Evolutionary conservation across 2,797 vertebrate genomes (phyloP).

Genomic region (Percopsis omiscomaycus): DNA sequence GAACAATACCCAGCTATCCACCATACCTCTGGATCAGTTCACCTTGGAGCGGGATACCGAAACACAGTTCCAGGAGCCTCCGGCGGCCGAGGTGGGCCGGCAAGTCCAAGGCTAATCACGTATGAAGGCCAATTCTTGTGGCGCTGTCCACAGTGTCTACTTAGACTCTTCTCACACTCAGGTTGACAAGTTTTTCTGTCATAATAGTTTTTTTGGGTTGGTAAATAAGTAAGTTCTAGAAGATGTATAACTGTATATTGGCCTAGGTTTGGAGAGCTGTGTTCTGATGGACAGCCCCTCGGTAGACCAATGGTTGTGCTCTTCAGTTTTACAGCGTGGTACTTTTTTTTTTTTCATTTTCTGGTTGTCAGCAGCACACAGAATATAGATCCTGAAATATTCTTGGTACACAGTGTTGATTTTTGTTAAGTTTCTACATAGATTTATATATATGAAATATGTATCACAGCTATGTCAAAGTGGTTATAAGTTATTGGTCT

Average conservation of each 20-base stretch:
- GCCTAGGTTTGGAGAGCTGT: constrained; percentile 48
- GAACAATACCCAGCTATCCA: constrained; percentile 81
- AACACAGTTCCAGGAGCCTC: constrained; percentile 64
- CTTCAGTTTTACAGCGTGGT: constrained; percentile 40
- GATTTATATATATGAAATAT: constrained; percentile 47
- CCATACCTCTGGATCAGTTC: constrained; percentile 83
- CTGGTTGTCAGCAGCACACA: constrained; percentile 67
- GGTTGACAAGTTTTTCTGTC: constrained; percentile 81
- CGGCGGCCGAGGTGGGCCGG: constrained; percentile 38
- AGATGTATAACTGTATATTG: constrained; percentile 44
- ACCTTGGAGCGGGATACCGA: constrained; percentile 75
- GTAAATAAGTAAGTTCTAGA: constrained; percentile 61
- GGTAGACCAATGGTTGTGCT: constrained; percentile 44
- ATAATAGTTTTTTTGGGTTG: constrained; percentile 65
- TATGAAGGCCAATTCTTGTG: constrained; percentile 66
- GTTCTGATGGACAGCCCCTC: constrained; percentile 31
- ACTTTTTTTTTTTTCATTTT: constrained; percentile 57
- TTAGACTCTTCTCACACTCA: constrained; percentile 86
- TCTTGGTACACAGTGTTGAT: constrained; percentile 62
- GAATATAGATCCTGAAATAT: constrained; percentile 64
- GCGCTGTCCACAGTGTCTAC: constrained; percentile 61
- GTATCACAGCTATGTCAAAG: constrained; percentile 61
- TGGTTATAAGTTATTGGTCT: constrained; percentile 71
- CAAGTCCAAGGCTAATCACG: constrained; percentile 79
- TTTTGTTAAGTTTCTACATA: constrained; percentile 59